phyloP scores from a whole-genome alignment of 2,797 vertebrate species.

The Coluber constrictor region DNA sequence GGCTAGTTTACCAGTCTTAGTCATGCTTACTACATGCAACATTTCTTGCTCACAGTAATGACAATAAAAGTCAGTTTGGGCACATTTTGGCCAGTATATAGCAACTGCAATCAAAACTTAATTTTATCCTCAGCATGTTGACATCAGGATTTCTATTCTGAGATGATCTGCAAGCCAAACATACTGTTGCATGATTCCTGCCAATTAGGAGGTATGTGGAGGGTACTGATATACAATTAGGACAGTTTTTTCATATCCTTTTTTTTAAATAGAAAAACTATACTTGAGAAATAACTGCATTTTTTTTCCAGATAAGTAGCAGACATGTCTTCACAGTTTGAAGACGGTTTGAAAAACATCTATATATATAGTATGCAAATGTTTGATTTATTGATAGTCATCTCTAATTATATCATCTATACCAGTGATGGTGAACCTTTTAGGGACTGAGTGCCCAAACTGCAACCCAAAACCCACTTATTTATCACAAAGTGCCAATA shows the following conservation, averaged over 20 bases:
- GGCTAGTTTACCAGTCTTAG: not conserved
- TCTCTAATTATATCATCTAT: not conserved
- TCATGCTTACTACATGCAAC: not conserved
- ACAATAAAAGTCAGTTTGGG: not conserved
- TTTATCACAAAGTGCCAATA: no score
- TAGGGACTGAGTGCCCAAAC: no score
- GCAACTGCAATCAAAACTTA: not conserved
- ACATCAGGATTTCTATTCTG: not conserved
- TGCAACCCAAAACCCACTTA: no score
- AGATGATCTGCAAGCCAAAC: not conserved
- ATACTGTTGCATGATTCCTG: not conserved
- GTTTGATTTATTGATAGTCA: not conserved
- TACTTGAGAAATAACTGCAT: not conserved
- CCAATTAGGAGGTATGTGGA: not conserved
- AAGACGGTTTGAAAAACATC: not conserved
- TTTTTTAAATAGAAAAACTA: not conserved
- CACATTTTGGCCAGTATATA: not conserved
- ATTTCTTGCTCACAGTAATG: not conserved
- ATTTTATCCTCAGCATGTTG: not conserved
- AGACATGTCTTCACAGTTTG: not conserved
- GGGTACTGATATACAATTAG: not conserved
- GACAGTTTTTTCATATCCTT: not conserved
- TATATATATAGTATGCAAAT: conserved; percentile 10
- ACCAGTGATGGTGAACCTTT: no score
- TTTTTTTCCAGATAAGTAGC: not conserved